Percentiles rank a stretch among this genome's conserved stretches.
Evolutionary conservation across 2,888 invertebrate species (phyloP).

Genomic region (Diloba caeruleocephala): DNA sequence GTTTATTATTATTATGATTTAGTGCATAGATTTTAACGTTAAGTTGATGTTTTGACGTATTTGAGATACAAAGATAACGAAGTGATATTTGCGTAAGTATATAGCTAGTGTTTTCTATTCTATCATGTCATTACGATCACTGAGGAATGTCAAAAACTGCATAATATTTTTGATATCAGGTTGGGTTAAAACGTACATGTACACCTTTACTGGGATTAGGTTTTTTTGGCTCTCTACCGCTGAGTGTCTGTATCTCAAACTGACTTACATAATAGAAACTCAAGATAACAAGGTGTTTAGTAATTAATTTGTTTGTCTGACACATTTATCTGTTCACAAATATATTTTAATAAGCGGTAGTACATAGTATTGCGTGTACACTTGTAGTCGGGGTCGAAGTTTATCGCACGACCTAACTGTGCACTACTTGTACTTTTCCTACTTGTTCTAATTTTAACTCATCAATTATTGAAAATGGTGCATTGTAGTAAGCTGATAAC

Average conservation of each 20-base stretch:
- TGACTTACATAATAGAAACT: slow-evolving; percentile 9
- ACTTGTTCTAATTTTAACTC: slow-evolving; percentile 77
- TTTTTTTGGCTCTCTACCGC: not conserved
- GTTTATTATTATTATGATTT: slow-evolving; percentile 24
- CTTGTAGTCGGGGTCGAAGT: slow-evolving; percentile 66
- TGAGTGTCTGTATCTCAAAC: not conserved
- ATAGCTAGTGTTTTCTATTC: not conserved
- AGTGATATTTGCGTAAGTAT: not conserved
- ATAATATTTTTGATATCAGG: no score
- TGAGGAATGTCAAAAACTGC: not conserved
- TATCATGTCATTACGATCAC: not conserved
- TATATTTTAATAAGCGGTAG: slow-evolving; percentile 45
- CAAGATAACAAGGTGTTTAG: slow-evolving; percentile 38
- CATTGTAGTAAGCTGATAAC: slow-evolving; percentile 51
- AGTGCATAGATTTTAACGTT: slow-evolving; percentile 7
- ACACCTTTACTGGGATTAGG: no score
- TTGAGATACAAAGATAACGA: not conserved
- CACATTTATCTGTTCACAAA: slow-evolving; percentile 55
- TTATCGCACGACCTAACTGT: slow-evolving; percentile 70
- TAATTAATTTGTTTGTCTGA: slow-evolving; percentile 56
- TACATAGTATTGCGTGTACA: slow-evolving; percentile 49
- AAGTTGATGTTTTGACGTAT: slow-evolving; percentile 9
- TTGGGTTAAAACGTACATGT: no score
- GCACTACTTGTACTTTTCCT: slow-evolving; percentile 78
- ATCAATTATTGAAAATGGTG: slow-evolving; percentile 57